phyloP scores from a whole-genome alignment of 2,113 vertebrate species.

The Toxotes jaculatrix region DNA sequence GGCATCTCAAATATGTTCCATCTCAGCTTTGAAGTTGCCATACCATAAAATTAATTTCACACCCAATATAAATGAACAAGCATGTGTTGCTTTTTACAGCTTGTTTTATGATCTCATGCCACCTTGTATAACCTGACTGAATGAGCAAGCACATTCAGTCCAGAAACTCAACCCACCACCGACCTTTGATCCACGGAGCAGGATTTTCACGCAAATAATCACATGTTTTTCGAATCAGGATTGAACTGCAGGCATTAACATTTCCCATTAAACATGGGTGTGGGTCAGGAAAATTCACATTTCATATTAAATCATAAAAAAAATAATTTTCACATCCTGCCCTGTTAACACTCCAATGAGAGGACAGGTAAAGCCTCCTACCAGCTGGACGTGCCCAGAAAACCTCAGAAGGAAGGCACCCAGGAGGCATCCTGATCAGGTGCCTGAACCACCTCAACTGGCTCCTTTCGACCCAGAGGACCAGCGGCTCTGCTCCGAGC shows the following conservation, averaged over 20 bases:
- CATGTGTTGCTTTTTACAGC: not conserved
- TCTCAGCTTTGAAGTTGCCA: not conserved
- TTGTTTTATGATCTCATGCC: not conserved
- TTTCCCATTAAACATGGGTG: not conserved
- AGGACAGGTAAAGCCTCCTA: not conserved
- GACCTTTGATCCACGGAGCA: not conserved
- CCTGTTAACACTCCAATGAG: not conserved
- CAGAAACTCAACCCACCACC: too few species aligned
- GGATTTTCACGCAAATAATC: not conserved
- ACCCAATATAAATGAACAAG: not conserved
- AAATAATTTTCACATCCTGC: not conserved
- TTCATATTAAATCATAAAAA: too few species aligned
- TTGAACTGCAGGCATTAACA: not conserved
- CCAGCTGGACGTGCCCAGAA: too few species aligned
- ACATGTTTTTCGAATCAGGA: not conserved
- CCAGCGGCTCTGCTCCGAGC: too few species aligned
- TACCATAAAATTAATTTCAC: conserved; percentile 17
- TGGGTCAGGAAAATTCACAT: too few species aligned
- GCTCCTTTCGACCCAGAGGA: too few species aligned
- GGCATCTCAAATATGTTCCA: not conserved
- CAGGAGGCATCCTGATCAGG: too few species aligned
- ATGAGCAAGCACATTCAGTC: not conserved
- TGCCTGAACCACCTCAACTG: too few species aligned
- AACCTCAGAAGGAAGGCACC: too few species aligned
- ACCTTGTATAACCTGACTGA: not conserved